Evolutionary conservation across 2,888 invertebrate genomes (phyloP).

Genomic region (Odontocerum albicorne): DNA sequence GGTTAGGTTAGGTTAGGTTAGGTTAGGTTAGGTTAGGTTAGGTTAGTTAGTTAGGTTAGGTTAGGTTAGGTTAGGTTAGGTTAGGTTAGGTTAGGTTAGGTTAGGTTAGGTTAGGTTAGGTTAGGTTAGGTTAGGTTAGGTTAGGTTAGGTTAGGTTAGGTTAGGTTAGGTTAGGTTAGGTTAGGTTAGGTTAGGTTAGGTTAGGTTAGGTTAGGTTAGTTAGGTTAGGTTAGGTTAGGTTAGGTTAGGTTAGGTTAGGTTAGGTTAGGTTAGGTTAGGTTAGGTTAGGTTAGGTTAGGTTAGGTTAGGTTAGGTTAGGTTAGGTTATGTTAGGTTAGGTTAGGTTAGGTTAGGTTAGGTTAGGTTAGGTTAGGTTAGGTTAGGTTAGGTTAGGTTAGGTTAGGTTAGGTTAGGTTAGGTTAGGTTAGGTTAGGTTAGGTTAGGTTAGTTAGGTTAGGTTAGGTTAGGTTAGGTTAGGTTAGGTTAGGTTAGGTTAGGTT

Average conservation of each 20-base stretch:
- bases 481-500: slow-evolving; percentile 36
- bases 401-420: slow-evolving; percentile 37
- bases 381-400: slow-evolving; percentile 37
- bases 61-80: slow-evolving; percentile 33
- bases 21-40: slow-evolving; percentile 25
- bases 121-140: slow-evolving; percentile 24
- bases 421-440: slow-evolving; percentile 35
- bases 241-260: slow-evolving; percentile 32
- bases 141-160: slow-evolving; percentile 28
- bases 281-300: slow-evolving; percentile 33
- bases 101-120: slow-evolving; percentile 30
- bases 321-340: no score
- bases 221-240: slow-evolving; percentile 4
- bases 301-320: no score
- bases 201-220: slow-evolving; percentile 33
- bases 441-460: slow-evolving; percentile 35
- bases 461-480: slow-evolving; percentile 34
- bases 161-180: slow-evolving; percentile 24
- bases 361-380: slow-evolving; percentile 33
- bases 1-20: slow-evolving; percentile 36
- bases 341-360: slow-evolving; percentile 67
- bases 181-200: slow-evolving; percentile 31
- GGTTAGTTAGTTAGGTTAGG: slow-evolving; percentile 31
- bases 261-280: slow-evolving; percentile 34
- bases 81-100: slow-evolving; percentile 6